phyloP scores from a whole-genome alignment of 2,113 vertebrate genomes.

The Brachyistius frenatus region DNA sequence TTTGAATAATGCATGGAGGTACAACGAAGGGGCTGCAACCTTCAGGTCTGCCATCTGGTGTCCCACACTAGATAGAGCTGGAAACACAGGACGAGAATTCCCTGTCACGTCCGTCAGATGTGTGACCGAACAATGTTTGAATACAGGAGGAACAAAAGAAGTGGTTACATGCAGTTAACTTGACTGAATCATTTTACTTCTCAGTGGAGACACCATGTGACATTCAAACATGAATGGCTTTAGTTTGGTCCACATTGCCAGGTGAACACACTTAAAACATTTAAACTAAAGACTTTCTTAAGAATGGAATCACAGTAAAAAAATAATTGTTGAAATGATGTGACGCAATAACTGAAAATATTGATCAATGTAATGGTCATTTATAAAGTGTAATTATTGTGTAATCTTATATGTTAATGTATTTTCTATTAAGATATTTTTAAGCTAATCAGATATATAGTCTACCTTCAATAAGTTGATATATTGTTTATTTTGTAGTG shows the following conservation, averaged over 20 bases:
- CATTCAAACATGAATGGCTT: background rate
- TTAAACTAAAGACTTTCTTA: background rate
- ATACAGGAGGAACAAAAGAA: constrained; percentile 5
- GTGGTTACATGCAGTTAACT: background rate
- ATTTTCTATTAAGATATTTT: background rate
- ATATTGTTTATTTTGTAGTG: constrained; percentile 1
- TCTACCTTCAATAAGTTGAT: background rate
- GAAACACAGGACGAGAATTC: constrained; percentile 31
- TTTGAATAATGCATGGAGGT: constrained; percentile 77
- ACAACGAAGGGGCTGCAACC: constrained; percentile 66
- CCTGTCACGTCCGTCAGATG: constrained; percentile 27
- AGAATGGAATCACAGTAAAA: too few relatives aligned
- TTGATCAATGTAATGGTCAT: background rate
- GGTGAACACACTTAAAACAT: background rate
- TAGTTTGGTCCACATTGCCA: background rate
- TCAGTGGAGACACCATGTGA: background rate
- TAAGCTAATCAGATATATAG: background rate
- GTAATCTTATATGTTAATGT: background rate
- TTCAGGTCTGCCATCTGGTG: constrained; percentile 75
- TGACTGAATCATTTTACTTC: background rate
- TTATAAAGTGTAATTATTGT: background rate
- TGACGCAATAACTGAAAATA: background rate
- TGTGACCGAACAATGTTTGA: constrained; percentile 31
- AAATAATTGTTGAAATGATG: too few relatives aligned
- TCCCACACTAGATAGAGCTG: constrained; percentile 30